Conservation (phyloP, 2,888 invertebrate species). For the Ectobius pallidus region DNA sequence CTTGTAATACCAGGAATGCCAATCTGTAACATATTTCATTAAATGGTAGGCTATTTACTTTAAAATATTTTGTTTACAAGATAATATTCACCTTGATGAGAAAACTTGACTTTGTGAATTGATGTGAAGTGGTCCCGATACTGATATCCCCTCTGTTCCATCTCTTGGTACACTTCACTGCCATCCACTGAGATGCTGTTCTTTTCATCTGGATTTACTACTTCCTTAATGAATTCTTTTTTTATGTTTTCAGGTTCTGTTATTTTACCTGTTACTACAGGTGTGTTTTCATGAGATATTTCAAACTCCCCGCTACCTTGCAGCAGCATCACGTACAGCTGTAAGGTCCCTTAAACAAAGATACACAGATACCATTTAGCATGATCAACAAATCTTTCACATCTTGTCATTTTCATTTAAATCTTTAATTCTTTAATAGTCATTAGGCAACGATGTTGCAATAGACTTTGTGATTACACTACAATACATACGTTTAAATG, state of each 20-base stretch:
- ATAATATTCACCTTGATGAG: neutral
- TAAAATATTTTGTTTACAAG: too few species aligned
- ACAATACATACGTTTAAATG: too few species aligned
- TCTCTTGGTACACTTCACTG: slow-evolving; percentile 34
- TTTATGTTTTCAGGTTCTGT: slow-evolving; percentile 21
- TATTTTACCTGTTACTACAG: slow-evolving; percentile 29
- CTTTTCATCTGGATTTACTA: neutral
- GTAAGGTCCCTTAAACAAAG: slow-evolving; percentile 49
- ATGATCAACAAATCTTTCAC: too few species aligned
- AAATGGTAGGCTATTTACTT: neutral
- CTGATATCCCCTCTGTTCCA: slow-evolving; percentile 49
- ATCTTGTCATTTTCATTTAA: too few species aligned
- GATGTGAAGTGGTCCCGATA: slow-evolving; percentile 52
- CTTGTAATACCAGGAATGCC: too few species aligned
- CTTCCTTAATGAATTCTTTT: slow-evolving; percentile 6
- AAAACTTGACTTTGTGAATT: slow-evolving; percentile 18
- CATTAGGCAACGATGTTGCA: too few species aligned
- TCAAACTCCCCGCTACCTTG: slow-evolving; percentile 55
- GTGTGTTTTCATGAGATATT: slow-evolving; percentile 54
- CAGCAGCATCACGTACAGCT: slow-evolving; percentile 52
- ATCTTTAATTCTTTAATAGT: too few species aligned
- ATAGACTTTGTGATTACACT: too few species aligned
- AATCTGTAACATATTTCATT: neutral
- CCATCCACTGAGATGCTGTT: neutral
- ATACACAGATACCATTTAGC: too few species aligned